Base-by-base conservation (phyloP, 2,113 vertebrate species). In the Raphicerus campestris region DNA sequence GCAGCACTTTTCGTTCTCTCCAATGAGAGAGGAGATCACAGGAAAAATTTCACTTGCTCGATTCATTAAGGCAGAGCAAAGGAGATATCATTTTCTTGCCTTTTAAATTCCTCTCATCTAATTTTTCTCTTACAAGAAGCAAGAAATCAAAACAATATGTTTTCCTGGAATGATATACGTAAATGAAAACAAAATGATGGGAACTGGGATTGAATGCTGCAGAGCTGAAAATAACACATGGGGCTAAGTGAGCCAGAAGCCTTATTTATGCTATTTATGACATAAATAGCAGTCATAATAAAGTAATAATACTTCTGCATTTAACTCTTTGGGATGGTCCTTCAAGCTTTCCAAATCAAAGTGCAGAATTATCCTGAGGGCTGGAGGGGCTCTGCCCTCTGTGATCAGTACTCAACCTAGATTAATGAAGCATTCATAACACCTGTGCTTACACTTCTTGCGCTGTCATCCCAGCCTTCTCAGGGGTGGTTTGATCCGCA, bases 101-200 rank as follows among this genome's bases (percentile, higher is more conserved):
- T 93, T 87, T 91, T 92, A 75, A 87, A 35, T 10, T 89, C 70
- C 60, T 17, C 73, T 47, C 47, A 13, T 89, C 86, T 73, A 45
- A 26, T 93, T 82, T 51, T 89, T 81, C 86, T 85, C 82, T 77
- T 86, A 20, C 39, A 85, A 96, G 58, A 90, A 97, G n/a, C 39
- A 85, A 97, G 58, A 93, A 97, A 95, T n/a, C 45, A 26, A 94
- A 92, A 96, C 77, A 56, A 51, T 63, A 86, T 10, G 1, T 91
- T 51, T 87, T 73, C 58, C 55, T 63, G 22, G 73, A 83, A 83
- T 87, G 81, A 55, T 55, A 14, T 22, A 19, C 1, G 78, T 5
- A 61, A 39, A 82, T 51, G 42, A 93, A 87, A 60, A 82, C 89
- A 92, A 17, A 42, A 13, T 32, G 2, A 77, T 61, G 17, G 26